A percentile compares a stretch with the other conserved stretches of the same genome.
Conservation (phyloP, 2,888 invertebrate species). For the Pemphredon lugubris region DNA sequence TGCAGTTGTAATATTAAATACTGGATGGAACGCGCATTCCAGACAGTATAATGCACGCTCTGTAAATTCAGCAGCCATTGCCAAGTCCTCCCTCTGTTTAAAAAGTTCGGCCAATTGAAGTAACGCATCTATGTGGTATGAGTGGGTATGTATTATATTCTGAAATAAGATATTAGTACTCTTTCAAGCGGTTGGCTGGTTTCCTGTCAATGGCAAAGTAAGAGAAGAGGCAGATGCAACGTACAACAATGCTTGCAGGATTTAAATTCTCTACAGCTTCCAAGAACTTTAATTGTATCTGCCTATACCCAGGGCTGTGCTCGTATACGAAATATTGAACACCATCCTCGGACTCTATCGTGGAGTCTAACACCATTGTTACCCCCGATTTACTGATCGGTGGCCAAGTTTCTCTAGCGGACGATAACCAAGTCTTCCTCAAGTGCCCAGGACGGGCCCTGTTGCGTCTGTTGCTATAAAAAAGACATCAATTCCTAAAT, state of each 20-base stretch:
- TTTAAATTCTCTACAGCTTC: constrained; percentile 90
- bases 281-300: constrained; percentile 88
- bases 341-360: constrained; percentile 77
- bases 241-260: constrained; percentile 89
- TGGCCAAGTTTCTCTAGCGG: constrained; percentile 88
- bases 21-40: constrained; percentile 90
- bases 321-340: constrained; percentile 88
- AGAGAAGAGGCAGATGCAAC: too few species aligned
- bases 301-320: constrained; percentile 88
- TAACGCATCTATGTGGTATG: constrained; percentile 91
- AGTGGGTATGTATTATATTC: constrained; percentile 87
- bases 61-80: constrained; percentile 89
- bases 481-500: constrained; percentile 37
- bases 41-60: constrained; percentile 90
- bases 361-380: constrained; percentile 86
- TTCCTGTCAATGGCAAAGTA: too few species aligned
- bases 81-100: constrained; percentile 89
- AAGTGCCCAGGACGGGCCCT: constrained; percentile 83
- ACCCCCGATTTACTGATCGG: constrained; percentile 87
- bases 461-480: constrained; percentile 83
- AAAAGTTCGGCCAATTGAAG: constrained; percentile 92
- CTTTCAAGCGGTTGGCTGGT: too few species aligned
- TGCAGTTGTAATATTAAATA: constrained; percentile 89
- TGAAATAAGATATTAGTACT: constrained; percentile 65
- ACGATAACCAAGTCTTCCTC: constrained; percentile 86